Percentiles rank a stretch among this genome's conserved stretches.
These are phyloP conservation scores for Thalassaphorura encarpata DNA, from an alignment of 1,140 invertebrate genomes.

Conservation along the genomic window DNA sequence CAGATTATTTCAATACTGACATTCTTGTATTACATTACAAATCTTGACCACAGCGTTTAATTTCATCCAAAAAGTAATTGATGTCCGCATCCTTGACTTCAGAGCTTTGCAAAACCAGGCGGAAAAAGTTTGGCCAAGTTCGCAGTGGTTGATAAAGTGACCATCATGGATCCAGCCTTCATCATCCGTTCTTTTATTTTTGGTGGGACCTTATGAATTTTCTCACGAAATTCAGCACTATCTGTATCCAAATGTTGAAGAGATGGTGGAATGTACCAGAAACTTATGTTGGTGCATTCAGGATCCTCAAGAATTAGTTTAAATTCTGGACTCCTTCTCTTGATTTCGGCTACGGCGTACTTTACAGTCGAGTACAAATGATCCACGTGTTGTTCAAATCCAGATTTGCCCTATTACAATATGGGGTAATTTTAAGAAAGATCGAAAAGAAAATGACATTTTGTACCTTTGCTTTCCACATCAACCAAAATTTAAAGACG, in stretches of 20 bases:
- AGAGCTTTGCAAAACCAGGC: constrained; percentile 85
- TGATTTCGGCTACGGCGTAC: constrained; percentile 59
- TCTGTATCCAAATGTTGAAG: constrained; percentile 48
- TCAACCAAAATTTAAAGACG: constrained; percentile 92
- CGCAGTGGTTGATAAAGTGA: constrained; percentile 84
- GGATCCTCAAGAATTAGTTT: constrained; percentile 63
- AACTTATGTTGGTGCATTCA: constrained; percentile 87
- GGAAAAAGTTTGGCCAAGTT: constrained; percentile 78
- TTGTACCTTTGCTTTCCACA: constrained; percentile 88
- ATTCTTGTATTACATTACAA: constrained; percentile 41
- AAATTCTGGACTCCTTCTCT: constrained; percentile 53
- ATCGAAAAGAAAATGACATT: no score
- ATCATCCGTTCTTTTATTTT: constrained; percentile 91
- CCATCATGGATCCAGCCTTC: constrained; percentile 85
- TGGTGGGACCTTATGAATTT: constrained; percentile 72
- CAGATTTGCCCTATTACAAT: constrained; percentile 50
- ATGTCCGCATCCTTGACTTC: constrained; percentile 66
- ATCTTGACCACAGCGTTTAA: constrained; percentile 66
- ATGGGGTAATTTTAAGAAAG: background rate
- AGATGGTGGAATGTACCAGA: constrained; percentile 84
- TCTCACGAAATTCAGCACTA: constrained; percentile 51
- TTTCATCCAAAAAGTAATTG: constrained; percentile 73
- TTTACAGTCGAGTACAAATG: constrained; percentile 61
- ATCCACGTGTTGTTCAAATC: constrained; percentile 69
- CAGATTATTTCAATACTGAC: background rate